Conservation (phyloP, 2,888 invertebrate genomes). For the Hemistola chrysoprasaria region DNA sequence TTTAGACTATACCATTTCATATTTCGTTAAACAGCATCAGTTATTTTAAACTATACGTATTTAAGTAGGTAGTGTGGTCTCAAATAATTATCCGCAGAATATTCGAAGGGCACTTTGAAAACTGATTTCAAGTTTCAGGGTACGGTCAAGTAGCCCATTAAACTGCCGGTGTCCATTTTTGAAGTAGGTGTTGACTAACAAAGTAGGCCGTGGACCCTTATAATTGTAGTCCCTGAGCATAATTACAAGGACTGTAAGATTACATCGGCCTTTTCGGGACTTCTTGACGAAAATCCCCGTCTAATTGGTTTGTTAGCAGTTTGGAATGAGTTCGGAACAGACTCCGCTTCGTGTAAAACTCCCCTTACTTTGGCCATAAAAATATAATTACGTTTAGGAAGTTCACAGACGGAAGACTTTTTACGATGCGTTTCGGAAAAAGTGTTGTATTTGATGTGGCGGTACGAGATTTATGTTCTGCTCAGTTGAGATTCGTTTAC, state of each 20-base stretch:
- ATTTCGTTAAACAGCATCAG: no score
- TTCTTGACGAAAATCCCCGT: conserved; percentile 31
- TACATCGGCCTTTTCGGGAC: conserved; percentile 30
- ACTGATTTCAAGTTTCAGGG: conserved; percentile 34
- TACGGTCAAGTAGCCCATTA: conserved; percentile 26
- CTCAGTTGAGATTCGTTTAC: no score
- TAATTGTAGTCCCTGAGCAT: conserved; percentile 42
- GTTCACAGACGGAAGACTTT: conserved; percentile 11
- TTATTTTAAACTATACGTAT: no score
- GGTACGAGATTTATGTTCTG: no score
- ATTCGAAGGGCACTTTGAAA: conserved; percentile 30
- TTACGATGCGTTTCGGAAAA: background rate
- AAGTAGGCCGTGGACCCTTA: conserved; percentile 34
- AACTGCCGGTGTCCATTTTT: conserved; percentile 27
- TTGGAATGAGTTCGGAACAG: conserved; percentile 32
- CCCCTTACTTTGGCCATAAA: conserved; percentile 32
- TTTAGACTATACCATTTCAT: no score
- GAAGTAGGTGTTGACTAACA: conserved; percentile 43
- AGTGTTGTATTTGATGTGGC: no score
- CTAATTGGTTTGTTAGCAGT: conserved; percentile 47
- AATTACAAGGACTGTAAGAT: conserved; percentile 44
- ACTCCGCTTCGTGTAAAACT: conserved; percentile 26
- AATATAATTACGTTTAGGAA: conserved; percentile 38
- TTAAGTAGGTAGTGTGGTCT: no score
- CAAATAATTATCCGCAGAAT: conserved; percentile 19